These are phyloP conservation scores for Melipona quadrifasciata DNA, from an alignment of 1,140 invertebrate species.

Conservation along the genomic window DNA sequence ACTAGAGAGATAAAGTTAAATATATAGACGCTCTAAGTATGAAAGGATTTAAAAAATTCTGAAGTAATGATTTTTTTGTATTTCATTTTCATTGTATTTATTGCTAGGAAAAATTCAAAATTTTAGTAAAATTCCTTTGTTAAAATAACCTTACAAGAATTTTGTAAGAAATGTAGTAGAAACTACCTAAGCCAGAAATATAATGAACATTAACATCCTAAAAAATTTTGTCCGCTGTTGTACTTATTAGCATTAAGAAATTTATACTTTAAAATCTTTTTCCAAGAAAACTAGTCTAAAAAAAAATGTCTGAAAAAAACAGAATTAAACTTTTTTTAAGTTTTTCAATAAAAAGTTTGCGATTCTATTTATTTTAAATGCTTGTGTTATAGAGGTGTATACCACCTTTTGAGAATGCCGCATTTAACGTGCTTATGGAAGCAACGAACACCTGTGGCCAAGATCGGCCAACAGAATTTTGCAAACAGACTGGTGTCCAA, in stretches of 20 bases:
- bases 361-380: not conserved
- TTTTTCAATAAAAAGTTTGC: not conserved
- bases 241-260: not conserved
- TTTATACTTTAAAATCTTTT: not conserved
- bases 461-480: slow-evolving; percentile 89
- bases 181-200: not conserved
- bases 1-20: slow-evolving; percentile 36
- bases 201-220: not conserved
- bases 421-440: slow-evolving; percentile 92
- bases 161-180: not conserved
- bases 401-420: slow-evolving; percentile 98
- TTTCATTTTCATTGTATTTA: not conserved
- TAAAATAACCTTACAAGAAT: not conserved
- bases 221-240: not conserved
- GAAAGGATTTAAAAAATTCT: not conserved
- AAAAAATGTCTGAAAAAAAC: not conserved
- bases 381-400: slow-evolving; percentile 90
- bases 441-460: slow-evolving; percentile 98
- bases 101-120: not conserved
- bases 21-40: not conserved
- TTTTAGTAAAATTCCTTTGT: not conserved
- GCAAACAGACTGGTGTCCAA: slow-evolving; percentile 91
- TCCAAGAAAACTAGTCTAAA: not conserved
- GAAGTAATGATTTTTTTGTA: not conserved
- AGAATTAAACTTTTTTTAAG: not conserved